Percentiles rank a stretch among this genome's conserved stretches.
Conservation (phyloP, 2,888 invertebrate genomes). For the Andrena praecox region DNA sequence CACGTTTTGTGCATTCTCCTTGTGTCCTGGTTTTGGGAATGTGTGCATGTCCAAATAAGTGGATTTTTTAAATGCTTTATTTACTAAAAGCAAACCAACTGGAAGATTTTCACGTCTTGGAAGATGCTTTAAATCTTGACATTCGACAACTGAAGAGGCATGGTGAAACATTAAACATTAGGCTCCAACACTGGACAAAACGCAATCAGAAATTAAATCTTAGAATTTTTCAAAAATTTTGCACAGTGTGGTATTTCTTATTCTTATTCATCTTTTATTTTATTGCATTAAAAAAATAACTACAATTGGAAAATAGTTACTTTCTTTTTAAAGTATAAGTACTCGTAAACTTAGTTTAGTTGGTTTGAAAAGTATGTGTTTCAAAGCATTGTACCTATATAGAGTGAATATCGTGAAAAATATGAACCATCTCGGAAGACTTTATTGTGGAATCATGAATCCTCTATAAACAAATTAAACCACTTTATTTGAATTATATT, state of each 20-base stretch:
- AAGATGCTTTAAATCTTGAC: background rate
- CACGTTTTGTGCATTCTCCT: constrained; percentile 37
- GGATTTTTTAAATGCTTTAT: constrained; percentile 1
- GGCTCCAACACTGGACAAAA: background rate
- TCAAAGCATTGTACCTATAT: too few species aligned
- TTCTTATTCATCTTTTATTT: too few species aligned
- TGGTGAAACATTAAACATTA: background rate
- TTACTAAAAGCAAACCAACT: background rate
- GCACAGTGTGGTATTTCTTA: too few species aligned
- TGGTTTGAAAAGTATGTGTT: background rate
- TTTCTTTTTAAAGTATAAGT: background rate
- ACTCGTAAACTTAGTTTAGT: background rate
- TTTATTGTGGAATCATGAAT: background rate
- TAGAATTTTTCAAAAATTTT: background rate
- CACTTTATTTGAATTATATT: too few species aligned
- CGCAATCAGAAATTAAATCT: background rate
- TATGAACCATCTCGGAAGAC: constrained; percentile 23
- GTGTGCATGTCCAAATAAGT: constrained; percentile 22
- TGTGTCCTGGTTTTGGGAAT: constrained; percentile 12
- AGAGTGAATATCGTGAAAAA: constrained; percentile 6
- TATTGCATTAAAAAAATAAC: too few species aligned
- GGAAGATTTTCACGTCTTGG: constrained; percentile 1
- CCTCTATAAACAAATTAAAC: background rate
- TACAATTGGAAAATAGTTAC: too few species aligned
- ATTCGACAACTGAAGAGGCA: background rate